Conservation (phyloP, 2,888 invertebrate species). For the Tipula unca region DNA sequence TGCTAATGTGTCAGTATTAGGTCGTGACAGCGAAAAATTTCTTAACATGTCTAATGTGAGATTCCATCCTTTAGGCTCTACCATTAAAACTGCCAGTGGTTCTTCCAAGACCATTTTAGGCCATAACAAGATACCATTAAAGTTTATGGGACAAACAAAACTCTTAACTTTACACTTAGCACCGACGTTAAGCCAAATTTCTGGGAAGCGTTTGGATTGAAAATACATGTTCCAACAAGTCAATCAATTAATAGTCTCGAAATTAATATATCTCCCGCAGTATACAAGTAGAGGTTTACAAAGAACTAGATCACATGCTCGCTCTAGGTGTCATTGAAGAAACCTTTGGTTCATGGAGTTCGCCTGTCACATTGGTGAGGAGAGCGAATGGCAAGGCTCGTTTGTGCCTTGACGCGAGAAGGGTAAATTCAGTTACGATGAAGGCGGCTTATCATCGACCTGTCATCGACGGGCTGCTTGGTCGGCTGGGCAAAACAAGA, state of each 20-base stretch:
- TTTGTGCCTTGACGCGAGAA: no score
- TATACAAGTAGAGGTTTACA: not conserved
- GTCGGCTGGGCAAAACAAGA: not conserved
- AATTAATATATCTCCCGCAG: not conserved
- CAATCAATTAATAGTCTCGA: not conserved
- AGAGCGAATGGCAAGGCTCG: no score
- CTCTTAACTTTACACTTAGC: not conserved
- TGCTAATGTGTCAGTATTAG: not conserved
- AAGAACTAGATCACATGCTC: not conserved
- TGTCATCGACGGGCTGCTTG: not conserved
- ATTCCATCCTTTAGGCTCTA: not conserved
- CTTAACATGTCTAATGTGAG: not conserved
- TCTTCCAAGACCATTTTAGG: not conserved
- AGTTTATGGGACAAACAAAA: not conserved
- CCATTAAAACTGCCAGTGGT: not conserved
- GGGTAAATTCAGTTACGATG: no score
- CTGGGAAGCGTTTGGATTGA: not conserved
- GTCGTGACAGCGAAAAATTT: not conserved
- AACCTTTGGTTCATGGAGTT: not conserved
- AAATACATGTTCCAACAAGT: not conserved
- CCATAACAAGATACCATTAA: not conserved
- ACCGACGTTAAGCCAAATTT: not conserved
- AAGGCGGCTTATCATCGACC: not conserved
- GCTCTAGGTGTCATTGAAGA: not conserved
- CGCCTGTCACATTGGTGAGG: no score